These are phyloP conservation scores for Tinea pellionella DNA, from an alignment of 2,888 invertebrate genomes.

Conservation along the genomic window DNA sequence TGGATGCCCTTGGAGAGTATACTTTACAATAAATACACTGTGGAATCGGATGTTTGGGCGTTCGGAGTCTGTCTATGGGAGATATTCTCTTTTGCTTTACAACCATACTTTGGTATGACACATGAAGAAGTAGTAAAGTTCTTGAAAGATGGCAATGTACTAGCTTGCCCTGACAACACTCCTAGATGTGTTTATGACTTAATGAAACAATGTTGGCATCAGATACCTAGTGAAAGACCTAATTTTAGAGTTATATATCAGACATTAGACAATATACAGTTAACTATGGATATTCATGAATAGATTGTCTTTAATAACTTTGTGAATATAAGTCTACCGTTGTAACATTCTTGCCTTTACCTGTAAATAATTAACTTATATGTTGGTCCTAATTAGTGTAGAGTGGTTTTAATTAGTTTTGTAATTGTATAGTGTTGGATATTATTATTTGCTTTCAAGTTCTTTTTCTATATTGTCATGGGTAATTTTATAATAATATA, in stretches of 20 bases:
- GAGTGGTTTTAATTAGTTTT: constrained; percentile 17
- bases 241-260: constrained; percentile 86
- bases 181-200: constrained; percentile 88
- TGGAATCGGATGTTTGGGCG: constrained; percentile 97
- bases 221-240: constrained; percentile 86
- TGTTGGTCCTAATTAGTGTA: constrained; percentile 13
- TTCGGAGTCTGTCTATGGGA: constrained; percentile 98
- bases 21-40: constrained; percentile 94
- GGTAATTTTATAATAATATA: constrained; percentile 15
- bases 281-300: constrained; percentile 59
- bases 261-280: constrained; percentile 77
- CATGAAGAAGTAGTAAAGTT: constrained; percentile 97
- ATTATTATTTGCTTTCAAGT: constrained; percentile 12
- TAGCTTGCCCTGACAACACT: constrained; percentile 91
- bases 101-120: constrained; percentile 97
- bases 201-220: constrained; percentile 95
- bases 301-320: constrained; percentile 9
- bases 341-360: constrained; percentile 17
- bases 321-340: neutral
- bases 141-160: constrained; percentile 92
- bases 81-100: constrained; percentile 94
- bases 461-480: neutral
- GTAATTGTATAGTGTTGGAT: constrained; percentile 10
- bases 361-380: constrained; percentile 17
- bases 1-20: constrained; percentile 99